These are phyloP conservation scores for Bombus superbus DNA, from an alignment of 1,140 invertebrate species.

Conservation along the genomic window DNA sequence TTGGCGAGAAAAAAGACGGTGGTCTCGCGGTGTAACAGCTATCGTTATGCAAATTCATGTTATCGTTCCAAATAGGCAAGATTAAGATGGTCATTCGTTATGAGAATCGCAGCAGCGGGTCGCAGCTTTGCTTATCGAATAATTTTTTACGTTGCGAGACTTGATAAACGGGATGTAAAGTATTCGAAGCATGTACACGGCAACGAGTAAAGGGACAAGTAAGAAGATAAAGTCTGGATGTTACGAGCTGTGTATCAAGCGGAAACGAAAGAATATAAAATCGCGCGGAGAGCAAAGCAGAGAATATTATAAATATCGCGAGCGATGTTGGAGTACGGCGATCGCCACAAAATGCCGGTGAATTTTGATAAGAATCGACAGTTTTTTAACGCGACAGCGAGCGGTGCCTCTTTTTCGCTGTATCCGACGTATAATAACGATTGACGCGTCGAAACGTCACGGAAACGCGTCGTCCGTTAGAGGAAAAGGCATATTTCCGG, in stretches of 20 bases:
- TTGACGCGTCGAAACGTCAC: conserved; percentile 22
- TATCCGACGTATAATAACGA: conserved; percentile 13
- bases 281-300: no score
- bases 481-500: conserved; percentile 19
- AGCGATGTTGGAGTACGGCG: no score
- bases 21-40: background rate
- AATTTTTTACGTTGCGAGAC: background rate
- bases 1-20: background rate
- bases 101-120: background rate
- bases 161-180: background rate
- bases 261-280: background rate
- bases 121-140: conserved; percentile 16
- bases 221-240: background rate
- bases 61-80: background rate
- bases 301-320: background rate
- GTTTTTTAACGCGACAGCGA: background rate
- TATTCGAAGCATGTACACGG: background rate
- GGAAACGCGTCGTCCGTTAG: conserved; percentile 21
- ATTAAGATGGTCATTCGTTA: conserved; percentile 15
- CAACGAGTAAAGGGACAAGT: background rate
- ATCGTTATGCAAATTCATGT: conserved; percentile 24
- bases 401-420: background rate
- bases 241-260: background rate
- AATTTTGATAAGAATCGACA: conserved; percentile 12
- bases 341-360: background rate